Conservation (phyloP, 2,797 vertebrate genomes). For the Epinephelus malabaricus region DNA sequence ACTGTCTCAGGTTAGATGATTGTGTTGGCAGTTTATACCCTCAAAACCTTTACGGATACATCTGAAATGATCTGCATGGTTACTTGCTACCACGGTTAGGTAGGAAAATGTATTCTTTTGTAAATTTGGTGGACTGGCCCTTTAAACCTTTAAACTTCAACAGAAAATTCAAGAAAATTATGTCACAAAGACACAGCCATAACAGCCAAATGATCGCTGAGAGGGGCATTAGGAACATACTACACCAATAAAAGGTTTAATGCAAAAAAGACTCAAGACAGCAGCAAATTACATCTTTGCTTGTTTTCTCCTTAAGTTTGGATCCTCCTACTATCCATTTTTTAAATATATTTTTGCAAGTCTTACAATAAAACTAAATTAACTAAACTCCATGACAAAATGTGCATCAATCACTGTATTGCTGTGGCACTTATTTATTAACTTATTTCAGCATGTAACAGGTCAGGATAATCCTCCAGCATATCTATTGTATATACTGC, state of each 20-base stretch:
- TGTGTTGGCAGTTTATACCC: no score
- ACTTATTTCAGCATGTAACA: neutral
- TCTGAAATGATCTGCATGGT: no score
- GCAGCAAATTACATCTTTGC: neutral
- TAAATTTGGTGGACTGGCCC: no score
- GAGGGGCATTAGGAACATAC: neutral
- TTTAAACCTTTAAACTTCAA: no score
- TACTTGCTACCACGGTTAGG: no score
- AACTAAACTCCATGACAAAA: neutral
- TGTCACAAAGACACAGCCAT: no score
- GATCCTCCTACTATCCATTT: neutral
- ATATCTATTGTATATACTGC: neutral
- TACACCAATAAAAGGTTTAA: neutral
- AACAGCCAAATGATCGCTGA: neutral
- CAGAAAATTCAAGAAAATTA: no score
- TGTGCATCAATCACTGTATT: neutral
- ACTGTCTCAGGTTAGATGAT: no score
- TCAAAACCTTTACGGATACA: no score
- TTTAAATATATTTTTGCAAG: neutral
- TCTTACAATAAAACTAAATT: neutral
- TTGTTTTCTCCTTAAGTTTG: neutral
- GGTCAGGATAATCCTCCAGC: neutral
- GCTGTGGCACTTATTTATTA: neutral
- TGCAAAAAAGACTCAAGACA: no score
- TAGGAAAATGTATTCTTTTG: no score